Conservation (phyloP, 2,113 vertebrate species). For the Tragulus kanchil region DNA sequence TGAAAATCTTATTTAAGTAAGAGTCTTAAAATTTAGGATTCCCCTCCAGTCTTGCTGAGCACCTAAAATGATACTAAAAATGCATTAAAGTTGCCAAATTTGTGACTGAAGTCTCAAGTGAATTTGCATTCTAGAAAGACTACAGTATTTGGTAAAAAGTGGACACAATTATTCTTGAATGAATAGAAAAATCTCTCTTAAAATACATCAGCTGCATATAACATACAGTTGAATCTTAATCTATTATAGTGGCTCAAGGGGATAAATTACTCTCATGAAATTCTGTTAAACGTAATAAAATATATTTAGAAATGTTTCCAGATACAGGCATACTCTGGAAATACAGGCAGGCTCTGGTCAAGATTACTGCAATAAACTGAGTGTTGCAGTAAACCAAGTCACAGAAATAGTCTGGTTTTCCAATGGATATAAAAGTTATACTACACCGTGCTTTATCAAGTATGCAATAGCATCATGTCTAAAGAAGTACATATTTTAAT, state of each 20-base stretch:
- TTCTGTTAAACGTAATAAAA: background rate
- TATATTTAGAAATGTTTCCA: background rate
- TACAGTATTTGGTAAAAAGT: background rate
- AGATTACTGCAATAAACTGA: background rate
- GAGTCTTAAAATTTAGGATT: background rate
- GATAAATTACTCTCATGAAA: background rate
- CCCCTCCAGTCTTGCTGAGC: background rate
- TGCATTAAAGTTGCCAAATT: background rate
- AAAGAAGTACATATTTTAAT: background rate
- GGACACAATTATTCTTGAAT: background rate
- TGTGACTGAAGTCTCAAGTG: background rate
- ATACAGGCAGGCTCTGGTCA: background rate
- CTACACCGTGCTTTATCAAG: background rate
- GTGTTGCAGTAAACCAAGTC: background rate
- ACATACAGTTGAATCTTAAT: background rate
- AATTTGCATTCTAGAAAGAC: conserved; percentile 1
- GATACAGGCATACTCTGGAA: background rate
- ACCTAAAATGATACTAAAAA: background rate
- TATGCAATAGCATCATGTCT: background rate
- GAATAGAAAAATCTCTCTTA: conserved; percentile 6
- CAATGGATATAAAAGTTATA: background rate
- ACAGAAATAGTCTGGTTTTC: background rate
- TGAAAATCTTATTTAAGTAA: background rate
- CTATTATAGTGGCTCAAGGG: background rate
- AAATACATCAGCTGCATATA: background rate